These are phyloP conservation scores for Amblyjoppa fuscipennis DNA, from an alignment of 2,888 invertebrate species.

Conservation along the genomic window DNA sequence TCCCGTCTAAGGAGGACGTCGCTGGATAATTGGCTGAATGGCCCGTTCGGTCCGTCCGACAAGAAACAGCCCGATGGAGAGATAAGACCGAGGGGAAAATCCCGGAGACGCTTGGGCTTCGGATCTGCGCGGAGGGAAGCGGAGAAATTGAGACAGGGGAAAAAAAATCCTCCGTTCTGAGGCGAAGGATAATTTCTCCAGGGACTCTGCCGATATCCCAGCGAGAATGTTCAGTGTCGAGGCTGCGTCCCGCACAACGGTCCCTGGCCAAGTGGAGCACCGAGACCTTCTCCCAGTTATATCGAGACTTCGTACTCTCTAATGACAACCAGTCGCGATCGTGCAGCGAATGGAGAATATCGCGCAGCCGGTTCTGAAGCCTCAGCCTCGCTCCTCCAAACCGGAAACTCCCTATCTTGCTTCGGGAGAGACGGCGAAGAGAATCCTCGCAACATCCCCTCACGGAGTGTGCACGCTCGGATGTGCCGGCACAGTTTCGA, in stretches of 20 bases:
- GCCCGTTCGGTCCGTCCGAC: conserved; percentile 57
- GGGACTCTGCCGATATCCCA: conserved; percentile 60
- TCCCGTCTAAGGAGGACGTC: conserved; percentile 60
- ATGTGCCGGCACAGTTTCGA: neutral
- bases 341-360: conserved; percentile 56
- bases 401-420: conserved; percentile 28
- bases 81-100: conserved; percentile 25
- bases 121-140: conserved; percentile 5
- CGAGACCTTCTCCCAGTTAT: conserved; percentile 56
- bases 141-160: conserved; percentile 28
- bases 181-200: conserved; percentile 67
- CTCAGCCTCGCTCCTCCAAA: neutral
- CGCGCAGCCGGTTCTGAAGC: conserved; percentile 20
- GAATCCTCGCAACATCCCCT: conserved; percentile 23
- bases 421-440: conserved; percentile 24
- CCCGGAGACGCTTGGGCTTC: neutral
- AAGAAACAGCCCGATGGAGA: conserved; percentile 11
- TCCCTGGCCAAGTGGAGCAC: conserved; percentile 47
- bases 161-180: conserved; percentile 38
- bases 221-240: conserved; percentile 31
- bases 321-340: conserved; percentile 63
- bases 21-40: conserved; percentile 70
- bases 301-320: conserved; percentile 56
- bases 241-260: conserved; percentile 32
- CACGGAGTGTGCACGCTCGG: neutral